Percentiles rank a stretch among this genome's conserved stretches.
phyloP scores from a whole-genome alignment of 2,113 vertebrate genomes.

The Stigmatopora nigra region DNA sequence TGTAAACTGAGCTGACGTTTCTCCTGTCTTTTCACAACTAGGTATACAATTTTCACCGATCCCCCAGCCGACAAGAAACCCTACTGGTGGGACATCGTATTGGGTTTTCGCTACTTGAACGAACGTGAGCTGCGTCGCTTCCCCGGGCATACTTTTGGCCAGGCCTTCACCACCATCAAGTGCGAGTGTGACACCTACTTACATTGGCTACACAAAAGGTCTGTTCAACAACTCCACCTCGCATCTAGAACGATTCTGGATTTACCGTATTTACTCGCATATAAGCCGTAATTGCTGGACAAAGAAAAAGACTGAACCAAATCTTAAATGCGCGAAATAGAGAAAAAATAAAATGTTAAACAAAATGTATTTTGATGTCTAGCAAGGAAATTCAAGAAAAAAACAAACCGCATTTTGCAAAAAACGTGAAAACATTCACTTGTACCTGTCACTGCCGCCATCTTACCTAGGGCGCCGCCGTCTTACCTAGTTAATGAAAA shows the following conservation, averaged over 20 bases:
- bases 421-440: too few relatives aligned
- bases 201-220: slow-evolving; percentile 84
- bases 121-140: slow-evolving; percentile 77
- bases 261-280: background rate
- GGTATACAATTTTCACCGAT: slow-evolving; percentile 82
- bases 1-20: background rate
- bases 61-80: slow-evolving; percentile 67
- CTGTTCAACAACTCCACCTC: background rate
- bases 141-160: slow-evolving; percentile 76
- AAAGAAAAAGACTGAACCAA: too few relatives aligned
- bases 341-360: too few relatives aligned
- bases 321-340: too few relatives aligned
- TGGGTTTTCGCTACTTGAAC: slow-evolving; percentile 81
- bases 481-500: too few relatives aligned
- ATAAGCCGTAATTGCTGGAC: too few relatives aligned
- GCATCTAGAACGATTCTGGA: background rate
- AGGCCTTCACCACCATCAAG: slow-evolving; percentile 82
- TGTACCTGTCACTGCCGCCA: too few relatives aligned
- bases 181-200: slow-evolving; percentile 83
- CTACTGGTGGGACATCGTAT: slow-evolving; percentile 81
- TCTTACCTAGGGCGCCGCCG: too few relatives aligned
- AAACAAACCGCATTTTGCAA: too few relatives aligned
- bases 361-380: too few relatives aligned
- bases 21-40: slow-evolving; percentile 32
- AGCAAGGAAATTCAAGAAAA: too few relatives aligned